A percentile compares a stretch with the other conserved stretches of the same genome.
Evolutionary conservation across 2,113 vertebrate genomes (phyloP).

Genomic region (Oreochromis tanganicae): DNA sequence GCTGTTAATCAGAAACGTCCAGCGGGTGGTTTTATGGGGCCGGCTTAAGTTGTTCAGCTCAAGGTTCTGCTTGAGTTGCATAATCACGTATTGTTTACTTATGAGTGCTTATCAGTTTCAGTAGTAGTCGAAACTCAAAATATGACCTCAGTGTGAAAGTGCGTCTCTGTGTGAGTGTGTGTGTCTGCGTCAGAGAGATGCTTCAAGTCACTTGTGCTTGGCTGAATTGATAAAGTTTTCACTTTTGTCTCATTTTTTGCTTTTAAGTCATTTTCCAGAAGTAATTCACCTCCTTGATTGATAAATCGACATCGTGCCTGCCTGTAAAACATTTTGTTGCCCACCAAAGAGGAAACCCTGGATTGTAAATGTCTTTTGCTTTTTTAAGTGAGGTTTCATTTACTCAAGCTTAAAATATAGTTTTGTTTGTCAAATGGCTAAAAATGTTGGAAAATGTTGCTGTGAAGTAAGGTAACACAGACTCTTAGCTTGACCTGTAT

Average conservation of each 20-base stretch:
- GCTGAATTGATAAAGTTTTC: background rate
- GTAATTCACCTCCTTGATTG: background rate
- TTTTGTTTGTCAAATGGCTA: background rate
- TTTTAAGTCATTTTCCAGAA: background rate
- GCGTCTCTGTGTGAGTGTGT: background rate
- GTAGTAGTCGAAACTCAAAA: conserved; percentile 1
- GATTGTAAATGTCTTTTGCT: background rate
- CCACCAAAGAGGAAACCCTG: background rate
- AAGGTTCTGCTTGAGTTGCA: conserved; percentile 38
- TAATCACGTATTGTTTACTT: conserved; percentile 45
- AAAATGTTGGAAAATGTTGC: background rate
- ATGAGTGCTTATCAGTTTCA: conserved; percentile 40
- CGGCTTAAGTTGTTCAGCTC: conserved; percentile 5
- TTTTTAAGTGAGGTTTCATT: background rate
- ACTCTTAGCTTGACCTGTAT: background rate
- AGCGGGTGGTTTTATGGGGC: background rate
- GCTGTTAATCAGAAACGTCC: conserved; percentile 2
- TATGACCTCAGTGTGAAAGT: background rate
- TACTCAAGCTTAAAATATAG: background rate
- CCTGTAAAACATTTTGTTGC: background rate
- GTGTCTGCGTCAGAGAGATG: background rate
- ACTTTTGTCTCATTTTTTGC: background rate
- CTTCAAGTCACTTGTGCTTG: background rate
- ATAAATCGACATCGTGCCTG: background rate
- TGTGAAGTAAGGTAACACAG: background rate